These are phyloP conservation scores for Bos taurus DNA, from an alignment of 2,113 vertebrate genomes.

Conservation along the genomic window ARS-UCD2.0 NC_037350.1:50912001-50912500, in stretches of 20 bases:
- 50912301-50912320: not conserved
- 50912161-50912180: not conserved
- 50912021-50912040: not conserved
- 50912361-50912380: not conserved
- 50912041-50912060: constrained; percentile 35
- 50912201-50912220: not conserved
- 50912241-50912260: not conserved
- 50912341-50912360: not conserved
- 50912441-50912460: not conserved
- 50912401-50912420: not conserved
- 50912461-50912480: not conserved
- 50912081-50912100: not conserved
- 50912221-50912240: not conserved
- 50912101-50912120: not conserved
- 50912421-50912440: not conserved
- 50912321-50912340: not conserved
- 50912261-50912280: not conserved
- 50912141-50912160: not conserved
- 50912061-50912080: not conserved
- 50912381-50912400: not conserved
- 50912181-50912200: not conserved
- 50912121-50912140: not conserved
- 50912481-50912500: not conserved
- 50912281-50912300: not conserved
- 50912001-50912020: constrained; percentile 22